Evolutionary conservation across 2,797 vertebrate genomes (phyloP), one percentile per base, ranked within the genome.

Genomic region (Neosilurus mollespiculum): DNA sequence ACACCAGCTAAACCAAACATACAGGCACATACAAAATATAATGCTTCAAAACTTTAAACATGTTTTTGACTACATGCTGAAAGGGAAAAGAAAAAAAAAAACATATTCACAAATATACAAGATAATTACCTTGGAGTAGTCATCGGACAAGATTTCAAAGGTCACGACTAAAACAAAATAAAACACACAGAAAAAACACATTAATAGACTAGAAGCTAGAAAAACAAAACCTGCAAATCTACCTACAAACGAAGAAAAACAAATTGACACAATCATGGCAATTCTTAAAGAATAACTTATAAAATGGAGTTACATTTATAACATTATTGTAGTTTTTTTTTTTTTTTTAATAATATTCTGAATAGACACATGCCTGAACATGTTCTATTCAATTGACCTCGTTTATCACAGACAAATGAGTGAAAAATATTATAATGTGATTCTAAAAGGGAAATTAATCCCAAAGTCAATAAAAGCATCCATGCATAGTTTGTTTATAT

Each of bases 121-220:
- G 37, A 43, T 4, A 51, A 88, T 87, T 94, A 99, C 98, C 97
- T 99, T 99, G 7, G 98, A 99, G 90, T 99, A 99, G 92, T 99
- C 98, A 80, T 99, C 98, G 71, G 98, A 99, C 89, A 99, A 93
- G 90, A 98, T 95, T 87, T 99, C 97, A 91, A 99, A 99, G 1
- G 96, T 94, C 91, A 99, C 94, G 90, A 99, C 98, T 99, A 88
- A 70, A 91, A 85, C 75, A 16, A 14, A 67, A 91, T 64, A 71
- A 61, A 78, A 53, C 11, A 43, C 0, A 49, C 6, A 26, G 0
- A 14, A 2, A 43, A 43, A 43, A 43, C 2, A 16, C 15, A 54
- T 16, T 54, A 30, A 75, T 11, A 30, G 15, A 3, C 8, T 4
- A 56, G 4, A 30, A 73, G 15, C 3, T 14, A 24, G 9, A 73